A percentile compares a stretch with the other conserved stretches of the same genome.
Conservation (phyloP, 2,797 vertebrate genomes). For the Lophotriccus pileatus region DNA sequence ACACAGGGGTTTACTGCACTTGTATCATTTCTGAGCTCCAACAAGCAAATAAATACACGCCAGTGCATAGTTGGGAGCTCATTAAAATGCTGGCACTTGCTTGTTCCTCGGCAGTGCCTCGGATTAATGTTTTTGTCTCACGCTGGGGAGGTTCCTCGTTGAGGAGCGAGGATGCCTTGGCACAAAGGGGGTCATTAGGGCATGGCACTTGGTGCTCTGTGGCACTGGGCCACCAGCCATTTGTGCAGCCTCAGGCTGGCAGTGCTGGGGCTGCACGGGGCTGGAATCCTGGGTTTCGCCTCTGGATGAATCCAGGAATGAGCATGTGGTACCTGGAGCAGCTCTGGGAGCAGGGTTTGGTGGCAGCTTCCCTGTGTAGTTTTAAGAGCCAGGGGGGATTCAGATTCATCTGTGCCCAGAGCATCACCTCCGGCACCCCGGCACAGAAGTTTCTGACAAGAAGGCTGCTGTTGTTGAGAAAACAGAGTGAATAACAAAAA, state of each 20-base stretch:
- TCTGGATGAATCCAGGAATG: not conserved
- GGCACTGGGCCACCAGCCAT: not conserved
- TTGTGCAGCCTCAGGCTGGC: not conserved
- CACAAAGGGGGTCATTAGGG: not conserved
- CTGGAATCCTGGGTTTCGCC: not conserved
- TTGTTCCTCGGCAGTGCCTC: not conserved
- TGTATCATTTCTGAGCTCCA: conserved; percentile 44
- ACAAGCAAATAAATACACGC: conserved; percentile 44
- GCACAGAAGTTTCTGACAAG: not conserved
- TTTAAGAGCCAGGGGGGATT: not conserved
- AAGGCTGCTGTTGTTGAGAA: not conserved
- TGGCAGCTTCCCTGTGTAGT: not conserved
- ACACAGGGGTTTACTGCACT: conserved; percentile 49
- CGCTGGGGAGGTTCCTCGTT: not conserved
- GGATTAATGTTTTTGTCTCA: conserved; percentile 28
- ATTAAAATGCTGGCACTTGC: conserved; percentile 39
- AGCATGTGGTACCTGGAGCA: not conserved
- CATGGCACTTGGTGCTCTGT: fast-evolving
- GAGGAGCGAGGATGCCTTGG: not conserved
- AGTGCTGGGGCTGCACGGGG: not conserved
- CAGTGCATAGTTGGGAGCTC: not conserved
- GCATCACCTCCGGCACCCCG: not conserved
- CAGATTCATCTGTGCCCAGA: not conserved
- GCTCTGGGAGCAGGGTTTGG: fast-evolving
- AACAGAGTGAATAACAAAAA: conserved; percentile 10